A percentile compares a stretch with the other conserved stretches of the same genome.
Evolutionary conservation across 2,113 vertebrate genomes (phyloP).

Genomic region (Hemiscyllium ocellatum): DNA sequence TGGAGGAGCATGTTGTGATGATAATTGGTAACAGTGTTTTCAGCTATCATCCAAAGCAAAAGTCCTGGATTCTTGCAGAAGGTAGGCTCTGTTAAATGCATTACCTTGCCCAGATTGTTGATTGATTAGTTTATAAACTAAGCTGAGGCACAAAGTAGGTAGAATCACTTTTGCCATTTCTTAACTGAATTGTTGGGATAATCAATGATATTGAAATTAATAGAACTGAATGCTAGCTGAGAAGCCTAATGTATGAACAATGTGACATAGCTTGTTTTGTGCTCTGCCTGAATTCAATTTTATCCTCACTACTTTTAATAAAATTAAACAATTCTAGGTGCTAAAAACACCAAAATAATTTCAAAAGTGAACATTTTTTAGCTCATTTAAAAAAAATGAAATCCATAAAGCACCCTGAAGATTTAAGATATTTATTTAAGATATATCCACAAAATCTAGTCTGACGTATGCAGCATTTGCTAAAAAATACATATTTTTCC

Average conservation of each 20-base stretch:
- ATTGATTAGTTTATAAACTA: background rate
- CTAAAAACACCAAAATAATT: no score
- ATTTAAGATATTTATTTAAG: no score
- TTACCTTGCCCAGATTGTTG: background rate
- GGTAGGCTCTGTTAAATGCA: background rate
- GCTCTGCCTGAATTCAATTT: background rate
- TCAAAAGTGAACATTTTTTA: no score
- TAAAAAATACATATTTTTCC: no score
- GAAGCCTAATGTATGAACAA: background rate
- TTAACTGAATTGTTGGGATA: background rate
- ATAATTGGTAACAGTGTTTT: background rate
- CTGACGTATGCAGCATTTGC: no score
- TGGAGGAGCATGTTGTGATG: background rate
- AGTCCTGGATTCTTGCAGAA: background rate
- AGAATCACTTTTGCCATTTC: background rate
- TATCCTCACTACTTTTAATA: background rate
- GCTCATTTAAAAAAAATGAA: no score
- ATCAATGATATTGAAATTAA: background rate
- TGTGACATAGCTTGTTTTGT: background rate
- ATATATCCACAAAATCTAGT: no score
- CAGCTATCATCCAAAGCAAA: background rate
- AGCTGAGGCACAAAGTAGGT: background rate
- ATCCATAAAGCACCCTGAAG: no score
- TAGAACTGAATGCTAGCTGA: background rate
- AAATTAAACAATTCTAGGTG: no score